Conservation (phyloP, 2,797 vertebrate genomes). For the Falco concolor region DNA sequence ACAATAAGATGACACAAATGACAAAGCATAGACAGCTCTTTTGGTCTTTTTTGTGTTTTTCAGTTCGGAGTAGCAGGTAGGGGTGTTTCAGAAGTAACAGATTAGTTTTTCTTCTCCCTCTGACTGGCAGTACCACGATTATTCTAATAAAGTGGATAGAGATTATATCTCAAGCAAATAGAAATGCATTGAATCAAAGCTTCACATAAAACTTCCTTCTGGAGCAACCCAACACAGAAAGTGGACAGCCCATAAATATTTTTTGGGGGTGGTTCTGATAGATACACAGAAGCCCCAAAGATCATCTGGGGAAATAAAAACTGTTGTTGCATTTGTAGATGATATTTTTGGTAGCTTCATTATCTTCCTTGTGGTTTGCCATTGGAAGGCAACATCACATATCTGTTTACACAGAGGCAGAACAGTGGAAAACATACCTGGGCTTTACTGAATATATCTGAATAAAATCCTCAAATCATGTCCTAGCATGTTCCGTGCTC, state of each 20-base stretch:
- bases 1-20: neutral
- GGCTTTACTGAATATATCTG: neutral
- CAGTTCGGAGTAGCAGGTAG: neutral
- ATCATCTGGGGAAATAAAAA: neutral
- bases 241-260: neutral
- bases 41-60: neutral
- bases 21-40: neutral
- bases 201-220: neutral
- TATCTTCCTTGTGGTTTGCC: neutral
- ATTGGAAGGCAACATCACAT: neutral
- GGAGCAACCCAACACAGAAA: neutral
- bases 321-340: neutral
- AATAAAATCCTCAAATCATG: neutral
- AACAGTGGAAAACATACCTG: neutral
- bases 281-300: neutral
- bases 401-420: neutral
- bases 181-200: neutral
- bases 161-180: neutral
- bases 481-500: neutral
- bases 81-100: neutral
- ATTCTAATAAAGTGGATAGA: neutral
- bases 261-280: neutral
- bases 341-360: neutral
- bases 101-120: neutral
- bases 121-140: neutral